phyloP scores from a whole-genome alignment of 1,140 invertebrate genomes.

The Leucophenga varia region DNA sequence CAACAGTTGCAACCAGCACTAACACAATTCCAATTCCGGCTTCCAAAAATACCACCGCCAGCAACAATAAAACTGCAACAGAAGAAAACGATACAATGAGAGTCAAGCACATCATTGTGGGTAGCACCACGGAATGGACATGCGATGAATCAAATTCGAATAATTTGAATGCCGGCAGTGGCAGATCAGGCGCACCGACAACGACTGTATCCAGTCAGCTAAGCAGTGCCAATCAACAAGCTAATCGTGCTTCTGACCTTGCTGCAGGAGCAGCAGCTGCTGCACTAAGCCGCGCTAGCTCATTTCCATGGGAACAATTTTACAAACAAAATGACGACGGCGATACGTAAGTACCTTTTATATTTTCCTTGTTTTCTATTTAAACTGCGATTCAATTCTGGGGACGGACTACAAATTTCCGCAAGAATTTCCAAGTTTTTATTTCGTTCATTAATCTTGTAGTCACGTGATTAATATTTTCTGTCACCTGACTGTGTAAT shows the following conservation, averaged over 20 bases:
- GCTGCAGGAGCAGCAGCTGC: conserved; percentile 6
- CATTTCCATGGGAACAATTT: conserved; percentile 60
- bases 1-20: conserved; percentile 16
- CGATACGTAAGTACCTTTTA: conserved; percentile 67
- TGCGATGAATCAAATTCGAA: conserved; percentile 36
- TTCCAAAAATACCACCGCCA: conserved; percentile 5
- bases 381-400: conserved; percentile 3
- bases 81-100: conserved; percentile 50
- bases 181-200: conserved; percentile 12
- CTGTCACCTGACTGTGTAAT: background rate
- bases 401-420: background rate
- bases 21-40: conserved; percentile 2
- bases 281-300: conserved; percentile 19
- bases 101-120: conserved; percentile 60
- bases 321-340: conserved; percentile 70
- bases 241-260: background rate
- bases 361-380: conserved; percentile 22
- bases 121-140: conserved; percentile 59
- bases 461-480: conserved; percentile 35
- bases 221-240: background rate
- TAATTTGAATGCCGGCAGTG: conserved; percentile 17
- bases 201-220: background rate
- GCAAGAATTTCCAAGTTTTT: conserved; percentile 14
- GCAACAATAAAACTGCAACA: conserved; percentile 16
- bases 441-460: conserved; percentile 13